These are phyloP conservation scores for Dorcus parallelipipedus DNA, from an alignment of 2,888 invertebrate species.

Conservation along the genomic window DNA sequence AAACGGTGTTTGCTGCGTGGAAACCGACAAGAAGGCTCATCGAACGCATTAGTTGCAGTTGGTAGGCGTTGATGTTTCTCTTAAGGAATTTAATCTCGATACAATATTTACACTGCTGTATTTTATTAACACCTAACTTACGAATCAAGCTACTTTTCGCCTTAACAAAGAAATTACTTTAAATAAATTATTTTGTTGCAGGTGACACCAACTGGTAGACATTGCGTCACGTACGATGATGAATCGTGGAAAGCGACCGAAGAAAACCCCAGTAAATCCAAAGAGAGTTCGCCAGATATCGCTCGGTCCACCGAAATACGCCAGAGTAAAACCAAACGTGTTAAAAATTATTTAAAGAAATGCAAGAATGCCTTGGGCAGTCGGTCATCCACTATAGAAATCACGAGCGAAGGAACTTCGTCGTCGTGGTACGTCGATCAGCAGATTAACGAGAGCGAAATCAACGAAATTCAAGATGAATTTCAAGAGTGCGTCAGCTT, in stretches of 20 bases:
- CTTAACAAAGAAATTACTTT: neutral
- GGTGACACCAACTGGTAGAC: slow-evolving; percentile 47
- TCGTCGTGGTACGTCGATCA: slow-evolving; percentile 40
- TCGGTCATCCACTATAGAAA: slow-evolving; percentile 19
- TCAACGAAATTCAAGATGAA: slow-evolving; percentile 38
- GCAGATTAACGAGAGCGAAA: slow-evolving; percentile 34
- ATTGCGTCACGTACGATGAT: slow-evolving; percentile 44
- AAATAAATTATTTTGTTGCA: slow-evolving; percentile 27
- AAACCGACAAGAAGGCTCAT: too few species aligned
- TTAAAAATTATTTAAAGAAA: slow-evolving; percentile 53
- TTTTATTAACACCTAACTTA: slow-evolving; percentile 8
- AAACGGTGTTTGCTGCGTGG: too few species aligned
- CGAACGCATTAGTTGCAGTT: too few species aligned
- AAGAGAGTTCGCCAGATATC: slow-evolving; percentile 34
- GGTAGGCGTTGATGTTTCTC: too few species aligned
- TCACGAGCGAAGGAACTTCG: slow-evolving; percentile 16
- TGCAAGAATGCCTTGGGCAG: slow-evolving; percentile 52
- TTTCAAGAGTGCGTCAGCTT: slow-evolving; percentile 33
- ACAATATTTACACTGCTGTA: neutral
- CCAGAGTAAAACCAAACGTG: slow-evolving; percentile 54
- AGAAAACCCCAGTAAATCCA: slow-evolving; percentile 27
- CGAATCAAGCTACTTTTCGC: neutral
- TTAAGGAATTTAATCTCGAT: too few species aligned
- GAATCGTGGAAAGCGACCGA: slow-evolving; percentile 46
- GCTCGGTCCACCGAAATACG: slow-evolving; percentile 47